Evolutionary conservation across 1,140 invertebrate genomes (phyloP), one percentile per base, ranked within the genome.

Genomic region (Cydia pomonella): DNA sequence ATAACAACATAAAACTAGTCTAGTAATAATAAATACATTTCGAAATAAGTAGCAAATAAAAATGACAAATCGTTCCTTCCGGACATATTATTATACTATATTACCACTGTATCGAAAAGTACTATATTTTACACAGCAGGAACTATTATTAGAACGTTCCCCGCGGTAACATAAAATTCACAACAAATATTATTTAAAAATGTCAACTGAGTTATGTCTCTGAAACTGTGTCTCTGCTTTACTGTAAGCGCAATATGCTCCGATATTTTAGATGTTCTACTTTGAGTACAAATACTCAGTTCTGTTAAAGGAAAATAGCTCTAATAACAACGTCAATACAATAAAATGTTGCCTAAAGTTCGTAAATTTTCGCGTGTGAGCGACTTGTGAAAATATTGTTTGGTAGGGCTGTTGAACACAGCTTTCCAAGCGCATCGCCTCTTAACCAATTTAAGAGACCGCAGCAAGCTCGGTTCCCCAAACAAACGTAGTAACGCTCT

Each of bases 101-200:
- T 6, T 18, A 59, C 53, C 18, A 10, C 5, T 59, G 10, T 21
- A 59, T n/a, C 53, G 53, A 59, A 50, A 16, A 4, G 7, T 59
- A 59, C 1, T 50, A 50, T 18, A 59, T 21, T 59, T 23, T 59
- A 2, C 12, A 13, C 38, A 18, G 9, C 53, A 21, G 53, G 16
- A 59, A 59, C 53, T 59, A 59, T 59, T 59, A 59, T 59, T 21
- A 21, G 53, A 59, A 50, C 47, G 47, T 64, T 29, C 25, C 62
- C 62, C 12, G 62, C 16, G 25, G 62, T 13, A 25, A 16, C 62
- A 29, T 64, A 64, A 23, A 62, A 64, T 59, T 21, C 27, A 64
- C 62, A 29, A 29, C 9, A 29, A 64, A 64, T 64, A 64, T 29
- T 64, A n/a, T 29, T 64, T 16, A 27, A 64, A 59, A 64, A 64